These are phyloP conservation scores for Cerastoderma edule DNA, from an alignment of 2,888 invertebrate genomes.

Conservation along the genomic window DNA sequence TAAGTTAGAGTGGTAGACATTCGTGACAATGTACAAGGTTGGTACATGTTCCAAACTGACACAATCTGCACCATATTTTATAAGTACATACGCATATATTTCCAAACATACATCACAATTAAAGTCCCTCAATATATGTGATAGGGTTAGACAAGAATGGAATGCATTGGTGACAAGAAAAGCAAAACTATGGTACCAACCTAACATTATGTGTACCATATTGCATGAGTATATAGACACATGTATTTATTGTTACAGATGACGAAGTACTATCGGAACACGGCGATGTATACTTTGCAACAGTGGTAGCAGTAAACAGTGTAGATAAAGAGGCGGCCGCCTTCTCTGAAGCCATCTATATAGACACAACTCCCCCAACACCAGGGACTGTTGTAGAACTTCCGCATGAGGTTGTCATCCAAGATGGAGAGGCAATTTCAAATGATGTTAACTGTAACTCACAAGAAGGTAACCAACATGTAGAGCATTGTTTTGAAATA, in stretches of 20 bases:
- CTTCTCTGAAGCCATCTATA: constrained; percentile 56
- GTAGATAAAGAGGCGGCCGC: constrained; percentile 48
- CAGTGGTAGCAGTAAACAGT: constrained; percentile 62
- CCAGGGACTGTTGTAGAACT: constrained; percentile 64
- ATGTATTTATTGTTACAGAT: too few species aligned
- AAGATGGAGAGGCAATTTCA: constrained; percentile 26
- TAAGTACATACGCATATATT: too few species aligned
- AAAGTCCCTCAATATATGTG: too few species aligned
- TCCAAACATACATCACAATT: too few species aligned
- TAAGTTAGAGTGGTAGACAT: too few species aligned
- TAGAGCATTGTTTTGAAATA: too few species aligned
- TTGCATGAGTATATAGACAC: too few species aligned
- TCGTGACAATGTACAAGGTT: too few species aligned
- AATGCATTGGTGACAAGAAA: background rate
- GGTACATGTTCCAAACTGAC: too few species aligned
- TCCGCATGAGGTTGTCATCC: constrained; percentile 38
- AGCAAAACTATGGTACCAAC: background rate
- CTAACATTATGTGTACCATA: background rate
- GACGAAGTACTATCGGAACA: constrained; percentile 21
- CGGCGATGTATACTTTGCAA: constrained; percentile 58
- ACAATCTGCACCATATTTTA: too few species aligned
- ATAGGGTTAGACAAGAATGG: too few species aligned
- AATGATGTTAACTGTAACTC: constrained; percentile 52
- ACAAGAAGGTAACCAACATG: constrained; percentile 55
- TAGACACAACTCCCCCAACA: constrained; percentile 67